Conservation (phyloP, 2,113 vertebrate species). For the Bostrychus sinensis region DNA sequence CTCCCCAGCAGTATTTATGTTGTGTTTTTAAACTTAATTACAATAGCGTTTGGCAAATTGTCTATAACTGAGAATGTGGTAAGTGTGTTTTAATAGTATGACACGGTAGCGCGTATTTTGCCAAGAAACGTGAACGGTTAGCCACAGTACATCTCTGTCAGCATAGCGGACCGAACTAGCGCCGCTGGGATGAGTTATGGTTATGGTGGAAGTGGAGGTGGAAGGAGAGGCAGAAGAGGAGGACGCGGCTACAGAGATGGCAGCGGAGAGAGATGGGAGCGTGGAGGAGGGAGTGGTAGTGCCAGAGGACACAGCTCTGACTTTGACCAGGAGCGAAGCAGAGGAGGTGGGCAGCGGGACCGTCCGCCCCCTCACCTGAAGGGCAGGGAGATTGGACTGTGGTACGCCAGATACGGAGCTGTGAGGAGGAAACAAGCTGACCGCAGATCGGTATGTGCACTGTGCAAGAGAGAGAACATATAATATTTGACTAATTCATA, state of each 20-base stretch:
- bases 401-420: conserved; percentile 92
- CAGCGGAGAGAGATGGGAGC: conserved; percentile 68
- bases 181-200: conserved; percentile 82
- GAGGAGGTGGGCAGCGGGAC: conserved; percentile 67
- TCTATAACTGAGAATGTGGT: not conserved
- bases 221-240: conserved; percentile 74
- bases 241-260: conserved; percentile 71
- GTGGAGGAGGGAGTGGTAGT: conserved; percentile 62
- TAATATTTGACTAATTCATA: no score
- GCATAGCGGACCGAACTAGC: not conserved
- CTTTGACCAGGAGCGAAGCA: conserved; percentile 65
- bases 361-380: conserved; percentile 90
- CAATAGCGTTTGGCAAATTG: fast-evolving
- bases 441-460: conserved; percentile 88
- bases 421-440: conserved; percentile 88
- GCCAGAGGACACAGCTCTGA: conserved; percentile 52
- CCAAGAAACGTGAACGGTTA: not conserved
- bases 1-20: not conserved
- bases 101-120: not conserved
- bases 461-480: not conserved
- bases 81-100: not conserved
- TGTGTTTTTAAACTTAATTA: not conserved
- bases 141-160: not conserved
- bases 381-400: conserved; percentile 94
- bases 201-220: conserved; percentile 64